Conservation (phyloP, 2,113 vertebrate genomes). For the Excalfactoria chinensis region DNA sequence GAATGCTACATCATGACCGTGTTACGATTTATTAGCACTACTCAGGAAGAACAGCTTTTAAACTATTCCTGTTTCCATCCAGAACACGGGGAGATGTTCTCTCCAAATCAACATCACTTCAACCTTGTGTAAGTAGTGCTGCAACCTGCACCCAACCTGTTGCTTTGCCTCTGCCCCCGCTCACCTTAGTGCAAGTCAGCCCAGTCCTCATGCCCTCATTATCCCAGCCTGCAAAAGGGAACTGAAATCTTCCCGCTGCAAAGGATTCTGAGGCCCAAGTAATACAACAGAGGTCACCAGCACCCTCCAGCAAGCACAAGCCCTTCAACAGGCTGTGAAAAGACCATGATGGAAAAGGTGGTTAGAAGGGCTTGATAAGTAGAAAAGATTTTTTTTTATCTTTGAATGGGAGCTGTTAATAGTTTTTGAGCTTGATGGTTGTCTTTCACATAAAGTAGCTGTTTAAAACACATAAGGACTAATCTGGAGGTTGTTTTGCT, state of each 20-base stretch:
- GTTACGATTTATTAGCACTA: neutral
- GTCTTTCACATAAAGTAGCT: neutral
- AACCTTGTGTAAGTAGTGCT: fast-evolving
- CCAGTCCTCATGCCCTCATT: neutral
- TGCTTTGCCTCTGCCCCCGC: neutral
- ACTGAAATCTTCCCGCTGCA: neutral
- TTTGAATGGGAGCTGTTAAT: neutral
- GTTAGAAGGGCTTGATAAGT: neutral
- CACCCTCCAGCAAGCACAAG: fast-evolving
- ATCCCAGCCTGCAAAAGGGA: neutral
- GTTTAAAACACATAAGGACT: neutral
- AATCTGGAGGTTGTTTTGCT: neutral
- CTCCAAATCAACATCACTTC: neutral
- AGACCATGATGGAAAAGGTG: neutral
- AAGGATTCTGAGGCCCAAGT: neutral
- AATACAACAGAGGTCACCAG: neutral
- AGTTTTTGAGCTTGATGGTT: neutral
- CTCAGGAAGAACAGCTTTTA: neutral
- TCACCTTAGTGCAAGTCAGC: neutral
- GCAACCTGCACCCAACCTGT: neutral
- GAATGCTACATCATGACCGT: neutral
- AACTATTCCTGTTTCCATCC: neutral
- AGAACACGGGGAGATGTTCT: neutral
- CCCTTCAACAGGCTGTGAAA: neutral
- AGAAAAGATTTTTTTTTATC: neutral